phyloP scores from a whole-genome alignment of 1,140 invertebrate species.

The Ostrea edulis region DNA sequence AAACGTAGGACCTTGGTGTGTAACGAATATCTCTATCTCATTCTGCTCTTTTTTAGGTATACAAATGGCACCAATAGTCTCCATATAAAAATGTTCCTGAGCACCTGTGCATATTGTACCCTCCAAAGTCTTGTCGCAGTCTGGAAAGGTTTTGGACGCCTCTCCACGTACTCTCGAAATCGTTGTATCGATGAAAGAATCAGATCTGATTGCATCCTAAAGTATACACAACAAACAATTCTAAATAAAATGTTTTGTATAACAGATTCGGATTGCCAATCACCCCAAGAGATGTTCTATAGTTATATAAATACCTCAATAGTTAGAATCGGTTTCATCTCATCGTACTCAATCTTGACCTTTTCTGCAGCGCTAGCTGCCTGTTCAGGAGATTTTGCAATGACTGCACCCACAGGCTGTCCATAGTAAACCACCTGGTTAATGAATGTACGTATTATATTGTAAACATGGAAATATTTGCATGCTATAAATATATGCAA shows the following conservation, averaged over 20 bases:
- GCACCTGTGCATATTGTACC: constrained; percentile 2
- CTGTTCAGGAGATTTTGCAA: constrained; percentile 59
- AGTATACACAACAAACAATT: neutral
- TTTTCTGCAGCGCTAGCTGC: constrained; percentile 64
- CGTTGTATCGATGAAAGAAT: constrained; percentile 6
- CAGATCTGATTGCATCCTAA: constrained; percentile 16
- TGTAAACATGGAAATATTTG: no score
- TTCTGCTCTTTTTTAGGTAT: constrained; percentile 44
- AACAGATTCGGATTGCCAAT: neutral
- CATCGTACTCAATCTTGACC: constrained; percentile 68
- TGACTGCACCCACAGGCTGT: constrained; percentile 68
- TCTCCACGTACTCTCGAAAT: neutral
- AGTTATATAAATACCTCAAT: constrained; percentile 83
- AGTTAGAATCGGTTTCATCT: constrained; percentile 86
- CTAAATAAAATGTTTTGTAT: neutral
- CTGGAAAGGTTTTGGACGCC: neutral
- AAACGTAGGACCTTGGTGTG: neutral
- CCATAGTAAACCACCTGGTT: constrained; percentile 81
- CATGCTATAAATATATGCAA: no score
- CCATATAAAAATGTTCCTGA: constrained; percentile 47
- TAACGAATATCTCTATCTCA: constrained; percentile 45
- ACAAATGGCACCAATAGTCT: constrained; percentile 22
- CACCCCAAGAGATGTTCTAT: neutral
- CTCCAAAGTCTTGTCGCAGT: constrained; percentile 3
- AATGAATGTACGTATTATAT: no score